These are phyloP conservation scores for Hyphantria cunea DNA, from an alignment of 1,140 invertebrate genomes.

Conservation along the genomic window DNA sequence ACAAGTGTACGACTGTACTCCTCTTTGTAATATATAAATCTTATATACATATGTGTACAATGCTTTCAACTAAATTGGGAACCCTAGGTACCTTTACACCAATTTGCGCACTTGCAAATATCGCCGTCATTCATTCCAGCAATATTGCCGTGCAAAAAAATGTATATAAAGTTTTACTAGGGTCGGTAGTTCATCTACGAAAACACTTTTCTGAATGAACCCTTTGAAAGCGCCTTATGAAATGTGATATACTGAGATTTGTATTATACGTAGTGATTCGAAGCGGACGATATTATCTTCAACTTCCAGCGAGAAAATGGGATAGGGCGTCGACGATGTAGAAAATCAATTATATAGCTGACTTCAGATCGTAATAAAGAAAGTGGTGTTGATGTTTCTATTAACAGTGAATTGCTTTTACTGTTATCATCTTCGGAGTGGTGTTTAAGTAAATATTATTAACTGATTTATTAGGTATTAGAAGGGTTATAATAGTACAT, in stretches of 20 bases:
- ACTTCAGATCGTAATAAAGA: slow-evolving; percentile 48
- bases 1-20: too few species aligned
- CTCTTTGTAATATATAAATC: too few species aligned
- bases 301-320: slow-evolving; percentile 46
- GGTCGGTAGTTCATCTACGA: slow-evolving; percentile 9
- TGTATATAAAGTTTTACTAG: background rate
- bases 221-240: slow-evolving; percentile 25
- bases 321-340: slow-evolving; percentile 41
- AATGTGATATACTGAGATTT: slow-evolving; percentile 29
- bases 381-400: slow-evolving; percentile 40
- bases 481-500: background rate
- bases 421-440: background rate
- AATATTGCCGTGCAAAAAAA: slow-evolving; percentile 2
- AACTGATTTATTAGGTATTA: background rate
- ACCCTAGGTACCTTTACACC: too few species aligned
- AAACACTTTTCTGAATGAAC: slow-evolving; percentile 14
- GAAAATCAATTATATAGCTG: slow-evolving; percentile 57
- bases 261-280: slow-evolving; percentile 21
- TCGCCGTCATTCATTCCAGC: too few species aligned
- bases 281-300: slow-evolving; percentile 36
- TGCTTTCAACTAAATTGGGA: slow-evolving; percentile 5
- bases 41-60: background rate
- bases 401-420: slow-evolving; percentile 32
- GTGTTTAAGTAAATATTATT: background rate
- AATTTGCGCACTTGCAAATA: too few species aligned